Conservation (phyloP, 2,113 vertebrate genomes). For the Rhipidura dahli region DNA sequence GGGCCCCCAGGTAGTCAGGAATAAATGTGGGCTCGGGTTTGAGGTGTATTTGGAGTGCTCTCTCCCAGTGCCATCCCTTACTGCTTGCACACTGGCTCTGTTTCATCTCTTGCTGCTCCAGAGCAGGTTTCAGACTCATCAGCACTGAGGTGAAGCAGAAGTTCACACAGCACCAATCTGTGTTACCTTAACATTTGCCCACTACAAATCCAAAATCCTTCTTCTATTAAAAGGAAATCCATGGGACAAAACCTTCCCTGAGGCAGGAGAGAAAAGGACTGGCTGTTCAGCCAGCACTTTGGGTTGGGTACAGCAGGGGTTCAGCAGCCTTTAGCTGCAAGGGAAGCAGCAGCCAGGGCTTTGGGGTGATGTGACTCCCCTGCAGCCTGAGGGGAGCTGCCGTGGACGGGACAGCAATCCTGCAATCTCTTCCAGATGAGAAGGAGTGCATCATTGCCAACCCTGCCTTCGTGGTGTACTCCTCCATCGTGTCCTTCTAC, state of each 20-base stretch:
- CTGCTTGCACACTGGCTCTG: neutral
- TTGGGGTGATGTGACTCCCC: neutral
- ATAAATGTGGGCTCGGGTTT: accelerated
- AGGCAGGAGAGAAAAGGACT: neutral
- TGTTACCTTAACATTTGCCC: neutral
- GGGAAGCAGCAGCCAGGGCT: neutral
- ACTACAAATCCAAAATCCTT: neutral
- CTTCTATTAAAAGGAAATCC: neutral
- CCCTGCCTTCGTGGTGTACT: constrained; percentile 84
- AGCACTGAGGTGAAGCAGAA: neutral
- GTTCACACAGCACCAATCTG: neutral
- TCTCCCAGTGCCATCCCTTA: accelerated
- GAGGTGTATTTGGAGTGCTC: neutral
- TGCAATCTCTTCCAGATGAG: constrained; percentile 68
- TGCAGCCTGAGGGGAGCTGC: neutral
- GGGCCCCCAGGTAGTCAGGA: neutral
- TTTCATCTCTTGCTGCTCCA: neutral
- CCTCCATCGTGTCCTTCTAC: constrained; percentile 85
- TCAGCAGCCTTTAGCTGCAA: no score
- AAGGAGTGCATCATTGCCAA: constrained; percentile 83
- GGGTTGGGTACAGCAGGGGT: accelerated
- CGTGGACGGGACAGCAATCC: neutral
- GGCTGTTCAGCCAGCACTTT: neutral
- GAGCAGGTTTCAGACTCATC: neutral
- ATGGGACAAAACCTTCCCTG: neutral